phyloP scores from a whole-genome alignment of 2,888 invertebrate genomes.

The Philaethria dido region DNA sequence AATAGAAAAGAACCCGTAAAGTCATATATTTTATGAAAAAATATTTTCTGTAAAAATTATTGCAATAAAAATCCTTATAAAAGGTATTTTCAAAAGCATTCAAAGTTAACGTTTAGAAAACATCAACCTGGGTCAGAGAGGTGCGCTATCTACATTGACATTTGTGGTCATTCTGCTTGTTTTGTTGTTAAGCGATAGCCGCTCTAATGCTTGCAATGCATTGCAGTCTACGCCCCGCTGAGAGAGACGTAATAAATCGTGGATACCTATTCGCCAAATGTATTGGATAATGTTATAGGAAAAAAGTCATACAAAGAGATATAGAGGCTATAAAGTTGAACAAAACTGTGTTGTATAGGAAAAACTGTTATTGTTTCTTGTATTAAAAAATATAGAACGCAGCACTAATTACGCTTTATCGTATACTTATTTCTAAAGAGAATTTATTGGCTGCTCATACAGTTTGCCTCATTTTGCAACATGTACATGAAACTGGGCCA shows the following conservation, averaged over 20 bases:
- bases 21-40: too few relatives aligned
- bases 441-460: background rate
- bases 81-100: too few relatives aligned
- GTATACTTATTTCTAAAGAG: background rate
- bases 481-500: background rate
- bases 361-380: constrained; percentile 1
- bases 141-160: constrained; percentile 17
- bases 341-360: constrained; percentile 15
- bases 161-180: constrained; percentile 23
- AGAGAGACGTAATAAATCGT: constrained; percentile 73
- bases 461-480: background rate
- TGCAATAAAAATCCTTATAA: background rate
- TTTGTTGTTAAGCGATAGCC: constrained; percentile 29
- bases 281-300: constrained; percentile 37
- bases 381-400: background rate
- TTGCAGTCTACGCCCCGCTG: constrained; percentile 58
- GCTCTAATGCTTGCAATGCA: constrained; percentile 52
- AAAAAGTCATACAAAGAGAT: constrained; percentile 32
- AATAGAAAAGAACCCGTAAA: too few relatives aligned
- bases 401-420: background rate
- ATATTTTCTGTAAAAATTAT: background rate
- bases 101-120: background rate
- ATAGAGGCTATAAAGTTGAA: constrained; percentile 7
- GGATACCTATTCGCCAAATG: constrained; percentile 50
- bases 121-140: background rate